Evolutionary conservation across 1,140 invertebrate species (phyloP).

Genomic region (Nilaparvata lugens): DNA sequence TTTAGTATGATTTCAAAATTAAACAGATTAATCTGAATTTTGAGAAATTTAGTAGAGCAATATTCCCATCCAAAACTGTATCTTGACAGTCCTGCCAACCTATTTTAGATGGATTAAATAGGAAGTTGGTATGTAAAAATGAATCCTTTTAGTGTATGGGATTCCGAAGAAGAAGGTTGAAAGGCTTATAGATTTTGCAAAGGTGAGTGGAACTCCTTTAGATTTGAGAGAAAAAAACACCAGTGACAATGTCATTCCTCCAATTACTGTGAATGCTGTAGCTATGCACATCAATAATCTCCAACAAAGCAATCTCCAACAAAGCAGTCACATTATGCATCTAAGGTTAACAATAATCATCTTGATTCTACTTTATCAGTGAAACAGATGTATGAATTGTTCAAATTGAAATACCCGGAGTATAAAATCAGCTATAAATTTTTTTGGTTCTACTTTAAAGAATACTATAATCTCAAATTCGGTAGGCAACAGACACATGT

Average conservation of each 20-base stretch:
- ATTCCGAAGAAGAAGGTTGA: neutral
- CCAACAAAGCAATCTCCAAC: too few relatives aligned
- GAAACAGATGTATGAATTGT: conserved; percentile 13
- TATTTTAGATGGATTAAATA: neutral
- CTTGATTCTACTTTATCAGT: conserved; percentile 7
- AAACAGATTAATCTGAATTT: too few relatives aligned
- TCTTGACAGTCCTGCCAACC: too few relatives aligned
- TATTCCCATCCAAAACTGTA: too few relatives aligned
- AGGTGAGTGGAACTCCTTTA: neutral
- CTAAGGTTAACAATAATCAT: neutral
- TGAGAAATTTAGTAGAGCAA: too few relatives aligned
- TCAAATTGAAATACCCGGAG: conserved; percentile 18
- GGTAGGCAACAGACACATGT: conserved; percentile 20
- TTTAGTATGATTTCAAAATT: too few relatives aligned
- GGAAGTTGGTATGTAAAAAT: neutral
- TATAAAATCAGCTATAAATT: conserved; percentile 22
- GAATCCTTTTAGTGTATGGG: neutral
- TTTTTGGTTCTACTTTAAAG: conserved; percentile 19
- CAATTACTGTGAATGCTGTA: neutral
- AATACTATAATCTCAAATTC: conserved; percentile 24
- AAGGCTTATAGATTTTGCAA: neutral
- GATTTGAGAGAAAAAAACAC: neutral
- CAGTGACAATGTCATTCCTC: neutral
- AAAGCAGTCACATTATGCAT: neutral
- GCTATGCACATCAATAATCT: neutral